These are phyloP conservation scores for Argentina silus DNA, from an alignment of 2,797 vertebrate species.

Conservation along the genomic window DNA sequence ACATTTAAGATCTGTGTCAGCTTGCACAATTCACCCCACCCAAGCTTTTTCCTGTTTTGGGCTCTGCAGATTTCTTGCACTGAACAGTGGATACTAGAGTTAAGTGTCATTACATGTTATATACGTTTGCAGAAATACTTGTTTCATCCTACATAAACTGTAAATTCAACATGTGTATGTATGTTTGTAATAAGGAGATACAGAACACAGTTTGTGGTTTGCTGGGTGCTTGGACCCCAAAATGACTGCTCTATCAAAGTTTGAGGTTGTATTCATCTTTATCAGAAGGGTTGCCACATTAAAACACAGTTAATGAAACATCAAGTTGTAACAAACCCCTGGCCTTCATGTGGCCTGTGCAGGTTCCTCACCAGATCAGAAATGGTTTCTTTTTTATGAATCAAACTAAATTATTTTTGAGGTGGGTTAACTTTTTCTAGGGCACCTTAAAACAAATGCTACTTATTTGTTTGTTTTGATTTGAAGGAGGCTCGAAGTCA, in stretches of 20 bases:
- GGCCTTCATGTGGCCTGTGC: slow-evolving; percentile 53
- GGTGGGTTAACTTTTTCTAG: slow-evolving; percentile 57
- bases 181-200: neutral
- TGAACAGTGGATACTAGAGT: too few species aligned
- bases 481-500: slow-evolving; percentile 52
- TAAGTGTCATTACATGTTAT: too few species aligned
- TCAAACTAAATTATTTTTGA: slow-evolving; percentile 70
- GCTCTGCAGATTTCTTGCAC: too few species aligned
- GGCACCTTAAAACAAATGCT: slow-evolving; percentile 60
- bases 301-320: slow-evolving; percentile 11
- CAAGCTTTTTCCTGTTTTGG: neutral
- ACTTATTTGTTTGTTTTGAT: slow-evolving; percentile 59
- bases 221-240: neutral
- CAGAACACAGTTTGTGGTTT: slow-evolving; percentile 7
- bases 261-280: slow-evolving; percentile 36
- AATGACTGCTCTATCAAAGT: slow-evolving; percentile 2
- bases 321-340: slow-evolving; percentile 34
- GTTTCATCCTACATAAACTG: too few species aligned
- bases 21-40: neutral
- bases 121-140: too few species aligned
- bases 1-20: neutral
- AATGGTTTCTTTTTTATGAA: slow-evolving; percentile 58
- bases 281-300: slow-evolving; percentile 34
- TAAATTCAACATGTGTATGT: too few species aligned
- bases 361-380: slow-evolving; percentile 56